A percentile compares a stretch with the other conserved stretches of the same genome.
phyloP scores from a whole-genome alignment of 2,113 vertebrate species.

The Pagrus major region DNA sequence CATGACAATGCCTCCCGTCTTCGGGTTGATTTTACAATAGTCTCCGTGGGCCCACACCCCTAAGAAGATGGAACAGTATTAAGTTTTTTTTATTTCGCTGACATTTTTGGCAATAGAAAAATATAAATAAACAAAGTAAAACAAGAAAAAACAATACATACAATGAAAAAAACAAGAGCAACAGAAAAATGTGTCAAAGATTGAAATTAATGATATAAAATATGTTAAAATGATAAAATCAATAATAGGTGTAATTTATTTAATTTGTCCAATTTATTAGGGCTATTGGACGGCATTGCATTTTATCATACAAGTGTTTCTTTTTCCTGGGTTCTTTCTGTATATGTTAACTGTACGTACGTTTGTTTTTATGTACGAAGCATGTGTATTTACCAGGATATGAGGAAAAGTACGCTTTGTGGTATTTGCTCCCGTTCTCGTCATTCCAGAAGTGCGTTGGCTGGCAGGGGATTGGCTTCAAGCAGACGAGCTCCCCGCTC shows the following conservation, averaged over 20 bases:
- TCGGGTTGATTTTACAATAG: conserved; percentile 96
- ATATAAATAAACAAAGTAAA: background rate
- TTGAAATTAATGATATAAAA: background rate
- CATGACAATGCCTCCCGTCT: conserved; percentile 94
- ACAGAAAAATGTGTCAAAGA: background rate
- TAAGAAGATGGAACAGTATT: conserved; percentile 55
- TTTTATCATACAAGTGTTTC: background rate
- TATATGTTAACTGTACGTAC: background rate
- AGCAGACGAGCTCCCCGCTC: conserved; percentile 96
- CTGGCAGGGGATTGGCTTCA: conserved; percentile 94
- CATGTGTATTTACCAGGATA: conserved; percentile 86
- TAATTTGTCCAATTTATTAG: fast-evolving
- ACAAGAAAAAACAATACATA: background rate
- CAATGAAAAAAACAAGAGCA: background rate
- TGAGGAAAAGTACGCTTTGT: conserved; percentile 95
- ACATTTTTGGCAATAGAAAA: background rate
- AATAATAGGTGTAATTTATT: too few species aligned
- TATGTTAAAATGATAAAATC: background rate
- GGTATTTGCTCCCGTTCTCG: conserved; percentile 93
- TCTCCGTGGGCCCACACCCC: conserved; percentile 96
- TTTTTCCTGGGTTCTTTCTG: background rate
- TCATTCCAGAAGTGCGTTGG: conserved; percentile 98
- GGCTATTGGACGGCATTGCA: background rate
- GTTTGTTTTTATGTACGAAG: background rate
- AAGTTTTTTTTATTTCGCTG: background rate